Evolutionary conservation across 2,797 vertebrate genomes (phyloP).

Genomic region (Anas bahamensis): DNA sequence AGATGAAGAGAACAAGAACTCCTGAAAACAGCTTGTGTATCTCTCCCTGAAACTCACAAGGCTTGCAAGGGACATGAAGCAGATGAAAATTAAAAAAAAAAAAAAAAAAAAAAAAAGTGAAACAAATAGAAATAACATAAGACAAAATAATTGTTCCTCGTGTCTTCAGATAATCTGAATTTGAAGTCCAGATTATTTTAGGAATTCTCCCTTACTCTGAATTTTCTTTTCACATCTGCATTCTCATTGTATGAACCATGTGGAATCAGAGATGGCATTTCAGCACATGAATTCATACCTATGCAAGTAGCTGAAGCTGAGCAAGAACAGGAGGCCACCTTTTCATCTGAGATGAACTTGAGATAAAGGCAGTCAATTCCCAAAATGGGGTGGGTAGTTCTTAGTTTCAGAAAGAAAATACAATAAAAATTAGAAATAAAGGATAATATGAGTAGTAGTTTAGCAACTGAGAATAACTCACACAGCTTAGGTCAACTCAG

Average conservation of each 20-base stretch:
- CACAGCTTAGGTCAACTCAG: background rate
- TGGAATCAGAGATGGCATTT: background rate
- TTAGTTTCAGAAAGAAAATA: background rate
- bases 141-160: background rate
- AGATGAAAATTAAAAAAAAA: background rate
- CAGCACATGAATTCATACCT: background rate
- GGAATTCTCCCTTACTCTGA: background rate
- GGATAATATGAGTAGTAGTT: background rate
- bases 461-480: background rate
- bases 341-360: background rate
- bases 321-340: background rate
- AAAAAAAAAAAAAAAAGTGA: background rate
- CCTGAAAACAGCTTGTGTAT: background rate
- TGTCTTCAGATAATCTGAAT: background rate
- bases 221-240: background rate
- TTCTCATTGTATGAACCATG: background rate
- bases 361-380: background rate
- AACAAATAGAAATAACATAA: background rate
- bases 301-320: background rate
- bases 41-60: background rate
- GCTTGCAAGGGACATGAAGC: background rate
- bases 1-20: background rate
- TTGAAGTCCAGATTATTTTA: background rate
- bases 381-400: background rate
- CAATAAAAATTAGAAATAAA: background rate